A percentile compares a stretch with the other conserved stretches of the same genome.
Evolutionary conservation across 2,113 vertebrate species (phyloP).

Genomic region (Phrynosoma platyrhinos): DNA sequence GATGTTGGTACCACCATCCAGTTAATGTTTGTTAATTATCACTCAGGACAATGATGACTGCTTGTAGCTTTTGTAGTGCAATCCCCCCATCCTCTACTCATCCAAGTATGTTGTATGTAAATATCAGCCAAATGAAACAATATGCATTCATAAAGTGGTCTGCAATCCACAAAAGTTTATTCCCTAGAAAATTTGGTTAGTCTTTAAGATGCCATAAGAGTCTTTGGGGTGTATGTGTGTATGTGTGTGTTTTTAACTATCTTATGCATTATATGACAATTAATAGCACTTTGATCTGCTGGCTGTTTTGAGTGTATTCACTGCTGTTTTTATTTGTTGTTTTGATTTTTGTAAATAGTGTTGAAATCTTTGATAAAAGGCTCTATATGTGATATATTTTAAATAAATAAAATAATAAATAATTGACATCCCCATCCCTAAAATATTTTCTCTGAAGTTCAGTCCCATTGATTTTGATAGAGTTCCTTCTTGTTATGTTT

Average conservation of each 20-base stretch:
- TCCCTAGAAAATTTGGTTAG: not conserved
- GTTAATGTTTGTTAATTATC: too few species aligned
- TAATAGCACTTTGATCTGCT: not conserved
- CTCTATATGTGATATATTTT: not conserved
- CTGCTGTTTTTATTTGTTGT: not conserved
- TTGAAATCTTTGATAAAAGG: slow-evolving; percentile 2
- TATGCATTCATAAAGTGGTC: not conserved
- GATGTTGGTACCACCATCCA: too few species aligned
- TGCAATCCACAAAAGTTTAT: not conserved
- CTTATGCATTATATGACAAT: not conserved
- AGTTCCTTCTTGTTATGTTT: not conserved
- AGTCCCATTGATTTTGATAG: not conserved
- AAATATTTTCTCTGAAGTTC: not conserved
- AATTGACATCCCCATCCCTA: not conserved
- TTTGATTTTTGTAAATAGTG: slow-evolving; percentile 2
- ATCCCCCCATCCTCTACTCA: not conserved
- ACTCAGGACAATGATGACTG: too few species aligned
- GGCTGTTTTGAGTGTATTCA: not conserved
- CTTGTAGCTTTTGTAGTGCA: not conserved
- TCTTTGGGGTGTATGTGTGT: not conserved
- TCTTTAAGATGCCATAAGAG: not conserved
- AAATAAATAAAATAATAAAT: slow-evolving; percentile 16
- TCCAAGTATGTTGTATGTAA: not conserved
- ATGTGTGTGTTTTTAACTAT: too few species aligned
- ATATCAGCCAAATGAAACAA: not conserved